These are phyloP conservation scores for Vireo altiloquus DNA, from an alignment of 2,113 vertebrate genomes.

Conservation along the genomic window DNA sequence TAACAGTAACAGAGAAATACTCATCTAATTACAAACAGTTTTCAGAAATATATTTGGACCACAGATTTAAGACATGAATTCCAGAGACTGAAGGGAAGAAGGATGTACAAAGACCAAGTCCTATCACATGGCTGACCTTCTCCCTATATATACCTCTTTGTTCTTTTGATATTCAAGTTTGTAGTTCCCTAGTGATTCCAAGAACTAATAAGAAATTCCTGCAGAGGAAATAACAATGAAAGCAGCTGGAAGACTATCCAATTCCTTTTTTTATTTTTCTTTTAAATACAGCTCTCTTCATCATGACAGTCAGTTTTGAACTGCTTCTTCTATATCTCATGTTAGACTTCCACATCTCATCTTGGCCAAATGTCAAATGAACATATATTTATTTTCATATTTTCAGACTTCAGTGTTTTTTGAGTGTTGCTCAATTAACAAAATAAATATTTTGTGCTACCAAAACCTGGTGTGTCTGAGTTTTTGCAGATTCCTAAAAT, in stretches of 20 bases:
- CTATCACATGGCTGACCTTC: constrained; percentile 11
- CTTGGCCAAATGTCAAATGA: background rate
- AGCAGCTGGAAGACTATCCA: background rate
- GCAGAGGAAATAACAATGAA: constrained; percentile 35
- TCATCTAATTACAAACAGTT: constrained; percentile 55
- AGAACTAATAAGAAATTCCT: constrained; percentile 41
- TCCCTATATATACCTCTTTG: constrained; percentile 1
- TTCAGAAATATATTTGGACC: background rate
- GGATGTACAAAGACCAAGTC: background rate
- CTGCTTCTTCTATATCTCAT: background rate
- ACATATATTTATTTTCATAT: background rate
- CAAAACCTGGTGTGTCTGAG: background rate
- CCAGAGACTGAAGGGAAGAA: background rate
- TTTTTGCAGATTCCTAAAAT: background rate
- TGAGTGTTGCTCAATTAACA: background rate
- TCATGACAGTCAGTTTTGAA: background rate
- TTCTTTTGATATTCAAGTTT: constrained; percentile 25
- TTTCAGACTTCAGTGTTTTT: background rate
- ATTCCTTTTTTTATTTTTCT: background rate
- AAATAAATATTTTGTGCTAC: background rate
- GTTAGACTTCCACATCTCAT: background rate
- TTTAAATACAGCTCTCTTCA: background rate
- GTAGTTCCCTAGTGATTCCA: constrained; percentile 15
- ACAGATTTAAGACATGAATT: constrained; percentile 39
- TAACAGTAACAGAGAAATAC: constrained; percentile 21